Evolutionary conservation across 2,797 vertebrate species (phyloP), one percentile per base, ranked within the genome.

Genomic region (Taeniopygia guttata): DNA sequence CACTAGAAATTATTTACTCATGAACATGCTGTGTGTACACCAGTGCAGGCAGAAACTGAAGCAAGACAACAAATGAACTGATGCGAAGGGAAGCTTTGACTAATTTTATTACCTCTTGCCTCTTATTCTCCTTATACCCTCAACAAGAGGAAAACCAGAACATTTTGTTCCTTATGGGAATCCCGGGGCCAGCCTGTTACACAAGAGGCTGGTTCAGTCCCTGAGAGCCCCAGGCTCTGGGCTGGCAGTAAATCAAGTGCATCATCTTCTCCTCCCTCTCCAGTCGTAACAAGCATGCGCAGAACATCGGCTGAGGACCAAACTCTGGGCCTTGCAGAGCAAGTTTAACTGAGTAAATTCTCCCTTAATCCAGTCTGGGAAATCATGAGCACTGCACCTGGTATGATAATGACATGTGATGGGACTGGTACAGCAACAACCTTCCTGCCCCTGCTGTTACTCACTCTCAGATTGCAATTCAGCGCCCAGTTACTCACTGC

Each of bases 401-500:
- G 88, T 90, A 95, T 94, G 95, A 84, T 84, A 93, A 96, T 94
- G 83, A 93, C 76, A 91, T 84, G 83, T 7, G 3, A 88, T 76
- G 52, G 80, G 91, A 94, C 88, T 76, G 86, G 92, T 84, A 82
- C 42, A 67, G 68, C 95, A 92, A 40, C 93, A 92, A 40, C 93
- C 83, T 94, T 32, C 68, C 56, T 80, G 60, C 51, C 78, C 56
- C 49, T 66, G 70, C 45, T 93, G 45, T 73, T 89, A 74, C 63
- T 87, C 86, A 91, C 49, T 29, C 38, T 19, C 32, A 34, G 40
- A 46, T 1, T 84, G 80, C 38, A 72, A 52, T 69, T 70, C 77
- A 77, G 46, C 86, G 80, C 46, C 34, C 76, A 69, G 85, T 76
- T 81, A 86, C 54, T 78, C 51, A n/a, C 40, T 59, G 45, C 68